A percentile compares a stretch with the other conserved stretches of the same genome.
These are phyloP conservation scores for Drosophila arawakana DNA, from an alignment of 1,140 invertebrate genomes.

Conservation along the genomic window DNA sequence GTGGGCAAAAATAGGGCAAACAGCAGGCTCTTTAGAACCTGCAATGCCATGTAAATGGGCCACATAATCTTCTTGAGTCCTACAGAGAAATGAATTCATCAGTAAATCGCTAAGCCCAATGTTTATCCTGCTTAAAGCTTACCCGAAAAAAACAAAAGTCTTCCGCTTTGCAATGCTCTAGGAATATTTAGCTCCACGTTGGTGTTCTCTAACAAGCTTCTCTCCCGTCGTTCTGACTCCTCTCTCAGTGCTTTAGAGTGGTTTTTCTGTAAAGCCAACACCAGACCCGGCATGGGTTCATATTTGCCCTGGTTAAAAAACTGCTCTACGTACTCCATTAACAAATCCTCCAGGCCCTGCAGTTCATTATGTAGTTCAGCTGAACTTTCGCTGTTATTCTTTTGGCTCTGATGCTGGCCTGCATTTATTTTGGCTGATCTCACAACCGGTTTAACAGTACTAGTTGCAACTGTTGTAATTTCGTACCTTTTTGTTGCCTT, in stretches of 20 bases:
- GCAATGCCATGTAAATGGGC: constrained; percentile 90
- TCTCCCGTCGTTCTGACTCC: background rate
- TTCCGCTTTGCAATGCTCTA: constrained; percentile 85
- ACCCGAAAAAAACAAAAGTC: constrained; percentile 86
- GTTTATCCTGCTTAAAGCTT: constrained; percentile 7
- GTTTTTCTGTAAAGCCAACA: constrained; percentile 72
- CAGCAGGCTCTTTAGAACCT: constrained; percentile 91
- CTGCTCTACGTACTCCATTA: constrained; percentile 73
- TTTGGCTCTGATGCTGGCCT: background rate
- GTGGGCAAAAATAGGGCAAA: constrained; percentile 93
- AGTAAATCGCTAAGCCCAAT: background rate
- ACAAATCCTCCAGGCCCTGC: constrained; percentile 64
- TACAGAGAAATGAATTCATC: constrained; percentile 51
- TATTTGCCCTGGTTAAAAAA: constrained; percentile 77
- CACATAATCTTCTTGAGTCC: constrained; percentile 92
- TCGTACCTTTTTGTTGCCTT: background rate
- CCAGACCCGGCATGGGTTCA: constrained; percentile 69
- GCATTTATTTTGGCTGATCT: background rate
- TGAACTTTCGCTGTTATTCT: constrained; percentile 17
- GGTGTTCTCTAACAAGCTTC: constrained; percentile 52
- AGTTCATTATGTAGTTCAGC: constrained; percentile 52
- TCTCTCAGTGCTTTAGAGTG: constrained; percentile 27
- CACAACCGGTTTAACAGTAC: constrained; percentile 6
- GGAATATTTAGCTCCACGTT: constrained; percentile 72
- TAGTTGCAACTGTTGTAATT: background rate